Base-by-base conservation (phyloP, 2,113 vertebrate genomes). In the Tretioscincus oriximinensis region DNA sequence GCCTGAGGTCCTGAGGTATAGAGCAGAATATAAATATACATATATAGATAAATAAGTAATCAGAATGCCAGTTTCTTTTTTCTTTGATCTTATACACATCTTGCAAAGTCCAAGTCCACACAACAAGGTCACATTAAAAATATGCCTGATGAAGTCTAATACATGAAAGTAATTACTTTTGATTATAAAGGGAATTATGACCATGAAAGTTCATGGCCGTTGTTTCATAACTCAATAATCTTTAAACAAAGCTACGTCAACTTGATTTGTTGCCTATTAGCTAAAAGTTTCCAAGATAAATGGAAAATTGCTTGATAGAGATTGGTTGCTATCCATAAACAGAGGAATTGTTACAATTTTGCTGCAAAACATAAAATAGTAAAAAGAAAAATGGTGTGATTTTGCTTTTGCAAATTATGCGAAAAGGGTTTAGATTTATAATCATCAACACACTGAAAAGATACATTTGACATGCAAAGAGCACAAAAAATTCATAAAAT, bases 141-240 rank as follows among this genome's bases (percentile, higher is more conserved):
- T 70, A 18, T 73, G 73, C 21, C n/a, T 76, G 73, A 28, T 76
- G 7, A 21, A 47, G 35, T 47, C 60, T 41, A 64, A 26, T 29
- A 61, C 35, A 14, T 35, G 14, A 31, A 75, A 75, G 14, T n/a
- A 63, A 75, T 35, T 49, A 21, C 35, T 16, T 61, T 12, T 80
- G 58, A 80, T 63, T 31, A 31, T 64, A 64, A 70, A 35, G 35
- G 64, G 11, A 31, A 22, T 71, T 65, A 73, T 47, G 22, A 41
- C 26, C 24, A 70, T 68, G 49, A 60, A 70, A 78, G 35, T 65
- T 51, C 51, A 74, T 1, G 41, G 47, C n/a, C 51, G 69, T 81
- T 76, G 65, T 76, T 82, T 82, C 69, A 49, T 35, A 82, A 58
- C 26, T 76, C 66, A 82, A 29, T 61, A 82, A 69, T 22, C 54